phyloP scores from a whole-genome alignment of 2,113 vertebrate genomes.

The Brachypteracias leptosomus region DNA sequence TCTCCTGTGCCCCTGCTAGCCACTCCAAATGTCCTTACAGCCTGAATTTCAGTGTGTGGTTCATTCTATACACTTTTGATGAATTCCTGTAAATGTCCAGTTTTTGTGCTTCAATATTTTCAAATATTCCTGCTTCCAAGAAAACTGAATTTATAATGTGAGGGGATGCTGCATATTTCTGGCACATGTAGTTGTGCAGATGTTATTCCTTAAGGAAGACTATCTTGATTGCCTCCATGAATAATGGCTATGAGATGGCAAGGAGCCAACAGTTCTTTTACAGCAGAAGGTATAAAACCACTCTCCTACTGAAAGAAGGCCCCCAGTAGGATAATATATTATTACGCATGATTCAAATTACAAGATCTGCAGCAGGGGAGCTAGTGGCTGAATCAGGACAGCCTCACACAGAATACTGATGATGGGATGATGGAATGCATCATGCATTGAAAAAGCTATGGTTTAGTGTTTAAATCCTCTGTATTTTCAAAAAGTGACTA shows the following conservation, averaged over 20 bases:
- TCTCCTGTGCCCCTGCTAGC: background rate
- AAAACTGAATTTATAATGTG: conserved; percentile 73
- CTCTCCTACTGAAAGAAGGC: conserved; percentile 80
- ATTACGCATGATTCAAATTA: conserved; percentile 87
- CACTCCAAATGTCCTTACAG: background rate
- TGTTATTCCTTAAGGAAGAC: conserved; percentile 83
- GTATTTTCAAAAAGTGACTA: conserved; percentile 68
- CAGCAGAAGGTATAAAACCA: conserved; percentile 79
- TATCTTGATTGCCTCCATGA: conserved; percentile 77
- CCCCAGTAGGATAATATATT: conserved; percentile 86
- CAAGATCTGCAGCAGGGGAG: conserved; percentile 82
- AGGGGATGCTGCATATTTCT: conserved; percentile 67
- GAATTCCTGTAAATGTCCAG: conserved; percentile 34
- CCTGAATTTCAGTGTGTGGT: conserved; percentile 39
- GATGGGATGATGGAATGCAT: conserved; percentile 78
- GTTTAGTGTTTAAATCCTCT: conserved; percentile 71
- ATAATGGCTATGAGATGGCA: conserved; percentile 76
- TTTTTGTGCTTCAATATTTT: conserved; percentile 57
- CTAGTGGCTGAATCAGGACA: conserved; percentile 78
- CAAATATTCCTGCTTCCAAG: conserved; percentile 69
- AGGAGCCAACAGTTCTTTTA: conserved; percentile 77
- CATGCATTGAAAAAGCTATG: conserved; percentile 73
- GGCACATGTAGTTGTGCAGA: conserved; percentile 76
- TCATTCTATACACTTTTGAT: conserved; percentile 43
- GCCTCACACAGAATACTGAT: conserved; percentile 81